These are phyloP conservation scores for Ommatoiulus sabulosus DNA, from an alignment of 2,888 invertebrate species.

Conservation along the genomic window DNA sequence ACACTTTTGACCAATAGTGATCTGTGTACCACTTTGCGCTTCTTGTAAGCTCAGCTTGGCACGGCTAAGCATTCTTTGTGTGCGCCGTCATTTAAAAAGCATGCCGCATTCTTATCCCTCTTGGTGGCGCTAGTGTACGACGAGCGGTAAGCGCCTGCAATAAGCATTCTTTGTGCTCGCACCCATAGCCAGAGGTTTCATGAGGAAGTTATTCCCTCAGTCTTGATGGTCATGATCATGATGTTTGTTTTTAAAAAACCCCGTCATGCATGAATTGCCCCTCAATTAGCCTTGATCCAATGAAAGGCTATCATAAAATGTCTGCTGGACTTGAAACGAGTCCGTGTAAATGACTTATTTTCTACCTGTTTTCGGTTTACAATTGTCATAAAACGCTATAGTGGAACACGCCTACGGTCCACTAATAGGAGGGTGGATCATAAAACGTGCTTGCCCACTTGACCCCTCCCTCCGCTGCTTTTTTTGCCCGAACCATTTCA, in stretches of 20 bases:
- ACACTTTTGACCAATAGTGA: no score
- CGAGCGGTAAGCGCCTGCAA: no score
- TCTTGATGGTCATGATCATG: slow-evolving; percentile 30
- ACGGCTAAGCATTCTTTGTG: no score
- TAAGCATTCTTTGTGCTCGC: no score
- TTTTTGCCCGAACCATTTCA: background rate
- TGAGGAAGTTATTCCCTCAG: background rate
- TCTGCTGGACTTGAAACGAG: slow-evolving; percentile 1
- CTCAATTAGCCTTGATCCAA: slow-evolving; percentile 32
- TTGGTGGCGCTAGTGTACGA: no score
- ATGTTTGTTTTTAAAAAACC: background rate
- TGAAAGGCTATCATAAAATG: background rate
- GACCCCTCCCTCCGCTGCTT: slow-evolving; percentile 9
- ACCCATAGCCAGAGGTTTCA: background rate
- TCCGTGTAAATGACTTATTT: slow-evolving; percentile 39
- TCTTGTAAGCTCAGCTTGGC: no score
- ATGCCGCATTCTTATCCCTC: no score
- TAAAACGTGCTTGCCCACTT: background rate
- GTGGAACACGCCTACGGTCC: background rate
- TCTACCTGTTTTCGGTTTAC: slow-evolving; percentile 21
- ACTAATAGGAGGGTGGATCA: slow-evolving; percentile 8
- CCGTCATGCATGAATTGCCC: slow-evolving; percentile 8
- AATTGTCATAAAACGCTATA: slow-evolving; percentile 14
- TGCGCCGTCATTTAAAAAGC: no score
- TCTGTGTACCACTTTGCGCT: no score